Conservation (phyloP, 2,888 invertebrate species). For the Stegana nigrithorax region DNA sequence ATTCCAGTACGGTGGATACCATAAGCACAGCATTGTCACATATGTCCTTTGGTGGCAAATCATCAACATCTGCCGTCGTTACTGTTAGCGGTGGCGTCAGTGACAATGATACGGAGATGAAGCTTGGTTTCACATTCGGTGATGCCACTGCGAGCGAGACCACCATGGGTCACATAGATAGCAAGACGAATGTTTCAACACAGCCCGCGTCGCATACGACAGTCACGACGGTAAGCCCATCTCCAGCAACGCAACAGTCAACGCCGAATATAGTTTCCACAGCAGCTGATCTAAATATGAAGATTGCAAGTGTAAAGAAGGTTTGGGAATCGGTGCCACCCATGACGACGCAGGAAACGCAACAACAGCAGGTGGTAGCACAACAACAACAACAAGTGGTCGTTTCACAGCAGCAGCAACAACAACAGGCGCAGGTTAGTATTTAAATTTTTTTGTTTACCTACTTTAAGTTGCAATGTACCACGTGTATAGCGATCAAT, state of each 20-base stretch:
- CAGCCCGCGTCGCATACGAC: slow-evolving; percentile 25
- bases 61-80: slow-evolving; percentile 25
- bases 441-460: no score
- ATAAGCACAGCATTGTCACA: slow-evolving; percentile 73
- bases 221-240: slow-evolving; percentile 51
- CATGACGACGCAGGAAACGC: slow-evolving; percentile 71
- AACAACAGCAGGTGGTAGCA: slow-evolving; percentile 34
- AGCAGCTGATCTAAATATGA: slow-evolving; percentile 91
- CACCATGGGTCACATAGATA: slow-evolving; percentile 64
- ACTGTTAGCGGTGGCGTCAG: neutral
- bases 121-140: slow-evolving; percentile 91
- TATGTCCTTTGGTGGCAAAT: slow-evolving; percentile 72
- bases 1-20: slow-evolving; percentile 66
- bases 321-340: slow-evolving; percentile 80
- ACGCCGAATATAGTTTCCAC: slow-evolving; percentile 81
- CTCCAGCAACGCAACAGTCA: slow-evolving; percentile 47
- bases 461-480: no score
- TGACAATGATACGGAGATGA: slow-evolving; percentile 88
- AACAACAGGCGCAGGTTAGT: no score
- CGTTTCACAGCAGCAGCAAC: slow-evolving; percentile 43
- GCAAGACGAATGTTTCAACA: slow-evolving; percentile 35
- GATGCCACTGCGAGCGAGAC: slow-evolving; percentile 68
- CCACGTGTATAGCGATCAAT: no score
- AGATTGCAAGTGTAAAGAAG: slow-evolving; percentile 91
- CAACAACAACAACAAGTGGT: slow-evolving; percentile 27